These are phyloP conservation scores for Lemur catta DNA, from an alignment of 2,797 vertebrate genomes.

Conservation along the genomic window DNA sequence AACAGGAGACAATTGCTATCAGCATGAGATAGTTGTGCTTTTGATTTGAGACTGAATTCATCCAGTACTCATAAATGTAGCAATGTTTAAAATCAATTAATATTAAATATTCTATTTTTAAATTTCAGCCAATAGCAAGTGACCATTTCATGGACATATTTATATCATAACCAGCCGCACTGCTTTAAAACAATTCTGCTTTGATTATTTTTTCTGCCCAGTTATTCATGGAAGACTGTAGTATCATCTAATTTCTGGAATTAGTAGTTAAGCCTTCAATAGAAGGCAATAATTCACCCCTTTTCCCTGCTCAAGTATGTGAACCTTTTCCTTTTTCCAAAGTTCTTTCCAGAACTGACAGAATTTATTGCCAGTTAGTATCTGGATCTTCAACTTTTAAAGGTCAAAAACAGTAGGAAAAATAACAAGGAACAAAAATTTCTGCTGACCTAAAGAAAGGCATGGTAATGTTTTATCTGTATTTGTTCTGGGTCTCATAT, in stretches of 20 bases:
- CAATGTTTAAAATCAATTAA: neutral
- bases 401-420: slow-evolving; percentile 43
- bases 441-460: neutral
- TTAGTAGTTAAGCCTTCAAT: neutral
- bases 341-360: neutral
- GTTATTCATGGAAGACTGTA: neutral
- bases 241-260: neutral
- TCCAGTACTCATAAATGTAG: neutral
- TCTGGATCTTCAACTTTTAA: neutral
- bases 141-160: neutral
- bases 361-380: neutral
- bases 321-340: neutral
- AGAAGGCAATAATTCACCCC: neutral
- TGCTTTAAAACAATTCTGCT: neutral
- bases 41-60: neutral
- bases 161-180: neutral
- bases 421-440: neutral
- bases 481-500: neutral
- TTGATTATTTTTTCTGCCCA: neutral
- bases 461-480: neutral
- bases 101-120: neutral
- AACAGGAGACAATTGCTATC: neutral
- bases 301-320: accelerated
- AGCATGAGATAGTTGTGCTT: neutral
- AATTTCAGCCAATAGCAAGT: neutral